These are phyloP conservation scores for Rhopalosiphum nymphaeae DNA, from an alignment of 2,888 invertebrate genomes.

Conservation along the genomic window DNA sequence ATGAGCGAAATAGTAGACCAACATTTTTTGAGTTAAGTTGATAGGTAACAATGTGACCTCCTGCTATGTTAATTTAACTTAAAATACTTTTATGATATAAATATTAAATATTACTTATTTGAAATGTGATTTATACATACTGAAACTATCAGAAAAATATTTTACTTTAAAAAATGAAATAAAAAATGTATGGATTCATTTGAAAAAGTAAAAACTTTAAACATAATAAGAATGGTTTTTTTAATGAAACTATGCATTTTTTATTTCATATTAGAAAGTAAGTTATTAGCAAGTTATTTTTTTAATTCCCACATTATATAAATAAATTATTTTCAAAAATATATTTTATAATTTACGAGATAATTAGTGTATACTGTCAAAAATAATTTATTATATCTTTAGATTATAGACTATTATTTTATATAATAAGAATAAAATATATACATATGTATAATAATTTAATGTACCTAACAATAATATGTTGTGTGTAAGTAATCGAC, in stretches of 20 bases:
- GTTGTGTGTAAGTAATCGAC: not conserved
- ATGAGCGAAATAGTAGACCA: too few relatives aligned
- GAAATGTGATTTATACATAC: not conserved
- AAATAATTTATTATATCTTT: not conserved
- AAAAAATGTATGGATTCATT: not conserved
- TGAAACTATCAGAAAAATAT: not conserved
- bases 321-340: not conserved
- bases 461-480: not conserved
- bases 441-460: not conserved
- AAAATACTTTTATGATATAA: not conserved
- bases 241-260: too few relatives aligned
- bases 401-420: not conserved
- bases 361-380: not conserved
- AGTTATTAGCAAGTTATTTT: too few relatives aligned
- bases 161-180: not conserved
- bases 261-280: too few relatives aligned
- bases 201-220: not conserved
- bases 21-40: too few relatives aligned
- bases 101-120: not conserved
- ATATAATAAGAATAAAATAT: not conserved
- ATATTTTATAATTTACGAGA: not conserved
- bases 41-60: too few relatives aligned
- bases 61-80: not conserved
- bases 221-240: not conserved
- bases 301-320: not conserved